Evolutionary conservation across 1,140 invertebrate genomes (phyloP).

Genomic region (Chlorops oryzae): DNA sequence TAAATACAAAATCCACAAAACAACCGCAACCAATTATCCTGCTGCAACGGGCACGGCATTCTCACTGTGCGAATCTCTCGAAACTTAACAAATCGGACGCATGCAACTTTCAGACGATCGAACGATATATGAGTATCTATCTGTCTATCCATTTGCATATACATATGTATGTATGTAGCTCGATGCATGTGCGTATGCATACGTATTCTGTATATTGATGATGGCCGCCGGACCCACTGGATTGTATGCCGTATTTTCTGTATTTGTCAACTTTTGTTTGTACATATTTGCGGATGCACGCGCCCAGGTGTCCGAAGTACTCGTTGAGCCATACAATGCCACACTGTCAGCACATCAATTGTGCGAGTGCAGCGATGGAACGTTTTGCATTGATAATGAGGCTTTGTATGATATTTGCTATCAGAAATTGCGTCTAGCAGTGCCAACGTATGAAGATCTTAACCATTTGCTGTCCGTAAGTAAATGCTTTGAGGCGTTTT

Average conservation of each 20-base stretch:
- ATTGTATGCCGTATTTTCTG: neutral
- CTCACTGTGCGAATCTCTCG: no score
- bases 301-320: constrained; percentile 66
- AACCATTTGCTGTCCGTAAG: constrained; percentile 67
- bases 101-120: no score
- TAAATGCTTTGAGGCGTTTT: constrained; percentile 52
- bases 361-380: constrained; percentile 70
- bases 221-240: no score
- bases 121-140: neutral
- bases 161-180: neutral
- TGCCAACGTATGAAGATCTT: constrained; percentile 76
- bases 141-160: neutral
- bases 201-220: no score
- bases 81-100: no score
- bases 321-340: constrained; percentile 73
- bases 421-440: constrained; percentile 57
- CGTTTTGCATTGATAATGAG: constrained; percentile 64
- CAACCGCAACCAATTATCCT: no score
- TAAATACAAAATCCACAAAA: no score
- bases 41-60: no score
- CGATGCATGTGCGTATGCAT: no score
- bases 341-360: constrained; percentile 75
- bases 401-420: constrained; percentile 65
- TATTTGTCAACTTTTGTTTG: neutral
- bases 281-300: no score